Evolutionary conservation across 1,140 invertebrate genomes (phyloP).

Genomic region (Myzus persicae): DNA sequence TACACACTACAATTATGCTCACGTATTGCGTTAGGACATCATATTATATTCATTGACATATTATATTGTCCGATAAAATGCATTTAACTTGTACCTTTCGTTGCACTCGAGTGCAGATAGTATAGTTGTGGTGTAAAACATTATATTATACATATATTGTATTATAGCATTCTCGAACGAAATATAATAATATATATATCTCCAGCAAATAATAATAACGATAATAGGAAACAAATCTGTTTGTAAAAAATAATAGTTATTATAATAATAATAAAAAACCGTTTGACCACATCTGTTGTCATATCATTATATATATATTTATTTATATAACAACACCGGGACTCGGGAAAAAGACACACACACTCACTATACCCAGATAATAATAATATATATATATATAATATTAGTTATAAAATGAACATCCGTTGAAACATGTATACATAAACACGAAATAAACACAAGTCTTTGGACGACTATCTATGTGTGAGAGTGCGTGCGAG

Average conservation of each 20-base stretch:
- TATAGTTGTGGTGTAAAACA: not conserved
- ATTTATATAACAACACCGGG: not conserved
- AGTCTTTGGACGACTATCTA: constrained; percentile 4
- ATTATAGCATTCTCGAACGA: not conserved
- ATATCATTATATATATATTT: not conserved
- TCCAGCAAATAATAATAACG: not conserved
- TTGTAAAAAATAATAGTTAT: constrained; percentile 10
- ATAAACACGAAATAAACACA: not conserved
- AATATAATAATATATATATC: not conserved
- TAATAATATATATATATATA: not conserved
- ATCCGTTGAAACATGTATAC: not conserved
- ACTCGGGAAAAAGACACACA: not conserved
- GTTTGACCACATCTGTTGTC: constrained; percentile 34
- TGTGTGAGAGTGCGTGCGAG: not conserved
- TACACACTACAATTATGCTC: not conserved
- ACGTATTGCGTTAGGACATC: not conserved
- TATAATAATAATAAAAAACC: constrained; percentile 13
- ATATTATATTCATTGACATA: not conserved
- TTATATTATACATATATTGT: constrained; percentile 9
- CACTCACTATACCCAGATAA: too few species aligned
- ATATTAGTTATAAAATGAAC: not conserved
- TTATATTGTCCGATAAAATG: not conserved
- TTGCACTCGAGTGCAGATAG: not conserved
- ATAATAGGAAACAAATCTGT: constrained; percentile 5
- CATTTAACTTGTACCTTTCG: constrained; percentile 6